phyloP scores from a whole-genome alignment of 2,113 vertebrate genomes.

The Psilopsiagon aymara region DNA sequence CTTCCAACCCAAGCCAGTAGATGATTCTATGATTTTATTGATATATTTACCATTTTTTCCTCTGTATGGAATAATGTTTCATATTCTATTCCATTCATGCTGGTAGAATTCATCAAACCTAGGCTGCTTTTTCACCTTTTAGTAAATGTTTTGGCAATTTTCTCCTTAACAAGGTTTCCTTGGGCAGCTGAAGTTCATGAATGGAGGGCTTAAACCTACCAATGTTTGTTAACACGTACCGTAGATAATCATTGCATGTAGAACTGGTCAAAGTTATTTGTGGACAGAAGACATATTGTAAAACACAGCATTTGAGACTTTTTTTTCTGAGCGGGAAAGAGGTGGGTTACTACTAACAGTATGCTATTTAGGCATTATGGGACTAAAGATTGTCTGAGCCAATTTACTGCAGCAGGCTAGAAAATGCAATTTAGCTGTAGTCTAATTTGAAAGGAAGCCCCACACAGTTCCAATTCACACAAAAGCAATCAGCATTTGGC shows the following conservation, averaged over 20 bases:
- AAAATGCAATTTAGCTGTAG: neutral
- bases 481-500: neutral
- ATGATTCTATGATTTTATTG: neutral
- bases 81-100: neutral
- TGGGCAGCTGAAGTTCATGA: neutral
- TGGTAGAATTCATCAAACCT: neutral
- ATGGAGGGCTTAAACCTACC: neutral
- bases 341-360: neutral
- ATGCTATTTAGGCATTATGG: neutral
- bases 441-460: neutral
- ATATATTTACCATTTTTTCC: neutral
- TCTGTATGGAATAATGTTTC: neutral
- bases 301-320: neutral
- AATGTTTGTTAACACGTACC: neutral
- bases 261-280: neutral
- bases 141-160: neutral
- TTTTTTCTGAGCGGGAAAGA: accelerated
- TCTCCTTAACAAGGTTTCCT: neutral
- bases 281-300: neutral
- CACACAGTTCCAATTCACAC: neutral
- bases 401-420: neutral
- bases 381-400: neutral
- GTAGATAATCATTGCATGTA: neutral
- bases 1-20: neutral
- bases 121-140: neutral